phyloP scores from a whole-genome alignment of 2,888 invertebrate species.

The Lissonota sp. region DNA sequence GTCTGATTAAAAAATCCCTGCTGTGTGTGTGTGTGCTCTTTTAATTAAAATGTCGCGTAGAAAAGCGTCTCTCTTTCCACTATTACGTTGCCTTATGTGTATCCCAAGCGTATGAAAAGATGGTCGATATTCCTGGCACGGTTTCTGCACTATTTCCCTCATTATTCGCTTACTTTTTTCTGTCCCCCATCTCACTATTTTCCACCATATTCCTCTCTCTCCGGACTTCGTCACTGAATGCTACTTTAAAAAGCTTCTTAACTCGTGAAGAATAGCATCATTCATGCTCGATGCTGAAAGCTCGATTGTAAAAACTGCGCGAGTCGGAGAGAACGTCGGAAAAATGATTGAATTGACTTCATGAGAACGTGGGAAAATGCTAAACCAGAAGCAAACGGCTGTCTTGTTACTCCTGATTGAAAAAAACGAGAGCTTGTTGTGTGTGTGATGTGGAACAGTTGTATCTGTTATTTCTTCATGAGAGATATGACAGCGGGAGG shows the following conservation, averaged over 20 bases:
- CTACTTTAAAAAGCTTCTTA: constrained; percentile 13
- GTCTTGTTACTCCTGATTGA: too few relatives aligned
- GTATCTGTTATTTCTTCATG: too few relatives aligned
- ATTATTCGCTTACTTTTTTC: constrained; percentile 35
- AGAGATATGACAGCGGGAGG: too few relatives aligned
- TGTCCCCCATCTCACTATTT: background rate
- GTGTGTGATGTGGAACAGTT: too few relatives aligned
- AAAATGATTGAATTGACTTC: too few relatives aligned
- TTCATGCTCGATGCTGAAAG: too few relatives aligned
- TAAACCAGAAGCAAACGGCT: too few relatives aligned
- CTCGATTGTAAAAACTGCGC: too few relatives aligned
- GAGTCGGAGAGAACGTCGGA: too few relatives aligned
- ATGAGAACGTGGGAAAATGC: too few relatives aligned
- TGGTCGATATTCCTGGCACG: constrained; percentile 58
- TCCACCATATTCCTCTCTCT: background rate
- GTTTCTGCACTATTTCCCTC: constrained; percentile 47
- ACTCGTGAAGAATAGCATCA: background rate
- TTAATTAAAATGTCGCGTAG: constrained; percentile 66
- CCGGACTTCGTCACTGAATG: too few relatives aligned
- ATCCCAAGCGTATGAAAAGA: constrained; percentile 23
- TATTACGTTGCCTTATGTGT: constrained; percentile 21
- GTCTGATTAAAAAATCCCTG: constrained; percentile 67
- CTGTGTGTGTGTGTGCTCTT: constrained; percentile 47
- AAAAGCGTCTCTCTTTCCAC: constrained; percentile 31
- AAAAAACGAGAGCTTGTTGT: too few relatives aligned